Evolutionary conservation across 2,797 vertebrate genomes (phyloP), one percentile per base, ranked within the genome.

Genomic region (Mallotus villosus): DNA sequence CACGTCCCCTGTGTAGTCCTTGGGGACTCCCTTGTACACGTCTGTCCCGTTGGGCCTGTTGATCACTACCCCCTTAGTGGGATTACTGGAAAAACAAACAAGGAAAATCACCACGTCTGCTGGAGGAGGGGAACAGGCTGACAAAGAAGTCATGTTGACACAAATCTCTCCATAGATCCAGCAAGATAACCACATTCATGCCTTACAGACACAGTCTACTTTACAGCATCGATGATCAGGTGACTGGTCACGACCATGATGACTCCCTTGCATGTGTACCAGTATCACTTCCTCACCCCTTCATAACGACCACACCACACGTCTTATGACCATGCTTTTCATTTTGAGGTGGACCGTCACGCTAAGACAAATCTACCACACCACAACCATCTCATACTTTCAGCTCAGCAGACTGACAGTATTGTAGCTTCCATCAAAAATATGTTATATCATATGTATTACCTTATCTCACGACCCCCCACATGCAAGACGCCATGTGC

Each of bases 1-100:
- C 87, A 98, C 97, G 1, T 95, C 89, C 1, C 92, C 92, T 0
- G 81, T 94, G 81, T 99, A 99, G 74, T 99, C 97, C 87, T 96
- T 98, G 22, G 75, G 90, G 6, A 97, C 96, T 2, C 96, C 96
- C 25, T 92, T 84, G 71, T 99, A 99, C 25, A 99, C 96, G 5
- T 99, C 96, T 0, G 93, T 85, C 63, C 97, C 97, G 0, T 97
- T 97, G 1, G 96, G 97, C 74, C 95, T 92, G 80, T 99, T 99
- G 88, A 99, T 98, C 77, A 99, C 0, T 14, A 94, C 76, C 3
- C 97, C 97, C 1, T 94, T 93, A 1, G 97, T 98, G 19, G 97
- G 97, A 84, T 99, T 99, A 0, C 97, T 99, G 89, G 27, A 61
- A 55, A 27, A 55, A 27, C 22, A 60, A 70, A 2, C 71, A 3